Base-by-base conservation (phyloP, 2,888 invertebrate species). In the Clunio marinus region DNA sequence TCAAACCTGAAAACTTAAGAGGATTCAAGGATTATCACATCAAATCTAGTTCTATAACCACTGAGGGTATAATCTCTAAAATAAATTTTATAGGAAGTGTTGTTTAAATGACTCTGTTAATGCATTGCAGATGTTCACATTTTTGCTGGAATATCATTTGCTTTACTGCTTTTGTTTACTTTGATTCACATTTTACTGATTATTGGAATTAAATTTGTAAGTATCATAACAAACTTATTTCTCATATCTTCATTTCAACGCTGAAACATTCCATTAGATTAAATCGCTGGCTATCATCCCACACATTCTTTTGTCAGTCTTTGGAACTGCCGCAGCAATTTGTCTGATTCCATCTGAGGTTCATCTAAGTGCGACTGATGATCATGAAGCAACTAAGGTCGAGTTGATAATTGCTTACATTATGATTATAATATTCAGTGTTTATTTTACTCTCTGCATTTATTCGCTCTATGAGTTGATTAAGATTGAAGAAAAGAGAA, bases 151-250 rank as follows among this genome's bases (percentile, higher is more conserved):
- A n/a, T n/a, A n/a, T n/a, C n/a, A 13, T 22, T 51, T 20, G 5
- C 2, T 20, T 13, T 37, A 7, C 35, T 60, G 3, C 4, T 37
- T 13, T 13, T 22, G n/a, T n/a, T 35, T 4, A 35, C 60, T 5
- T 13, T 62, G 13, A 17, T 62, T n/a, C 62, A 62, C 10, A 24
- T 62, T 37, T 8, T 62, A 24, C 22, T 62, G 13, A 2, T 62
- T 24, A 37, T 20, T 22, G 62, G 62, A 20, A 62, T 62, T 22
- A 62, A 62, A 41, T 62, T 41, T 24, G 62, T 62, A 22, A 62
- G 60, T 60, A 32, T 51, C 4, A n/a, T n/a, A n/a, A n/a, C 22
- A 22, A 5, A 10, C 15, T 46, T 13, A 22, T 20, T 22, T 20
- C 13, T 22, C 24, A 51, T n/a, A 4, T 45, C 13, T 45, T 7